Base-by-base conservation (phyloP, 1,140 invertebrate species). In the Linepithema humile region DNA sequence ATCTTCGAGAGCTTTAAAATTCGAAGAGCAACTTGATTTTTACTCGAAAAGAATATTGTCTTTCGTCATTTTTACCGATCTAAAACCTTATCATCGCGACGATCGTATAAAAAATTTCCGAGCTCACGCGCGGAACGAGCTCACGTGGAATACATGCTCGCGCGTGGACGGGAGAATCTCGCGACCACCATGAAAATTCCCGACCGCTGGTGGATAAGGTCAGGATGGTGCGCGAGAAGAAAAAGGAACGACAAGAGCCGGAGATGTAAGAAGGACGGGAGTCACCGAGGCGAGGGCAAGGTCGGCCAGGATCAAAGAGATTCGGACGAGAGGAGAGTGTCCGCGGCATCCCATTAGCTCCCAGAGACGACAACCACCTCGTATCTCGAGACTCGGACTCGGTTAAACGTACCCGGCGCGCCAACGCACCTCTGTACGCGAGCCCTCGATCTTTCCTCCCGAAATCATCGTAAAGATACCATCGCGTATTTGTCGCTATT, bases 241-340 rank as follows among this genome's bases (percentile, higher is more conserved):
- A 62, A 65, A 62, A 57, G 45, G 82, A 64, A 29, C 77, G 85
- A 80, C 67, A 35, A 64, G 15, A 53, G 53, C 12, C 55, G 62
- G 50, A 80, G 83, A 64, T 88, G 87, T 75, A 87, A 88, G 85
- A 40, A 65, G 57, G 45, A 89, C 88, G 85, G 88, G 86, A 91
- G 89, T 91, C 77, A 29, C 67, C 82, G 73, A 91, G 89, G 90
- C 89, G 90, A 91, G 87, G 89, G 90, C 91, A 91, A 92, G 91
- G 90, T 91, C 92, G 93, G 92, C 59, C 88, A 88, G 90, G 91
- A 92, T 94, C 93, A 94, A 94, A 94, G 93, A 84, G 89, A 89
- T 87, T 91, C 92, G 90, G 87, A 86, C 72, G 89, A 89, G 91
- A 89, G 59, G 87, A 89, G 89, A 90, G 90, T 92, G 91, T 91